These are phyloP conservation scores for Chiloscyllium punctatum DNA, from an alignment of 2,797 vertebrate genomes.

Conservation along the genomic window DNA sequence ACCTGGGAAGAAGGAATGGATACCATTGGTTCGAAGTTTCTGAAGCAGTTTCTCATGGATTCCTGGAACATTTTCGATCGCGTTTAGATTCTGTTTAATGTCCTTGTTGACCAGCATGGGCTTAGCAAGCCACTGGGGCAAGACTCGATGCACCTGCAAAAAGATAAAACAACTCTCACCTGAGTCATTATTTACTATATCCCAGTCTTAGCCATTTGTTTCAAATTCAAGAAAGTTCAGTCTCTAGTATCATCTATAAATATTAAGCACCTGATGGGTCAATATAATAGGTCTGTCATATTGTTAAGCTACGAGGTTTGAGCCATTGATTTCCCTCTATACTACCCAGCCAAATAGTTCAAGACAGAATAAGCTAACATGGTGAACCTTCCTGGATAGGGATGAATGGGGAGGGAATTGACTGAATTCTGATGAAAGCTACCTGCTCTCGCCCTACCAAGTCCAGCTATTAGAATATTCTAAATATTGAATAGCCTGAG, in stretches of 20 bases:
- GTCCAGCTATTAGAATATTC: no score
- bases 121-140: constrained; percentile 81
- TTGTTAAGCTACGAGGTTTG: not conserved
- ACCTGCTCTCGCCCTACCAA: no score
- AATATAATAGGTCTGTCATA: not conserved
- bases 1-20: constrained; percentile 85
- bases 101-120: constrained; percentile 68
- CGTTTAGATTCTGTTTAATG: constrained; percentile 68
- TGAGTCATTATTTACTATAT: not conserved
- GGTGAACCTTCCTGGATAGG: no score
- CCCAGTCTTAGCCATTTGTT: not conserved
- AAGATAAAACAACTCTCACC: not conserved
- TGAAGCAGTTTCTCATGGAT: constrained; percentile 65
- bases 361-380: not conserved
- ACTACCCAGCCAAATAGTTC: not conserved
- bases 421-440: no score
- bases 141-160: constrained; percentile 70
- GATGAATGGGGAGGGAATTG: no score
- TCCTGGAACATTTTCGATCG: constrained; percentile 57
- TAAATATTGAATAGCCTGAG: no score
- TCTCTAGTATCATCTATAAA: not conserved
- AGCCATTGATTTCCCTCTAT: no score
- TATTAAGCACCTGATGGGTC: not conserved
- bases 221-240: not conserved
- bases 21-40: constrained; percentile 67